Evolutionary conservation across 2,797 vertebrate genomes (phyloP).

Genomic region (Onychomys leucogaster): DNA sequence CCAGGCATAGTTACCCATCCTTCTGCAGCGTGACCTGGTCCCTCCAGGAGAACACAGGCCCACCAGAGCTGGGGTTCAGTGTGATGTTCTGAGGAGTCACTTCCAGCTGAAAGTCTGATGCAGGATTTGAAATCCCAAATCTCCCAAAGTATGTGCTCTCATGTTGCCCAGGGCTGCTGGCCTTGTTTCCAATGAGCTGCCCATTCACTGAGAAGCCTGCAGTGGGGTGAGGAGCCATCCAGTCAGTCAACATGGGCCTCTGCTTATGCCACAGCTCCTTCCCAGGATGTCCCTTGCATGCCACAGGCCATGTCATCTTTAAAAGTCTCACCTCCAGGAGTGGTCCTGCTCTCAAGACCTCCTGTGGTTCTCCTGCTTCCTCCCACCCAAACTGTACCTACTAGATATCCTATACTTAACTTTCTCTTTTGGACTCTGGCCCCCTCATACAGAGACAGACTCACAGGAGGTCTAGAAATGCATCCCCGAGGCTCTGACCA

Average conservation of each 20-base stretch:
- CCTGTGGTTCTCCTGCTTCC: neutral
- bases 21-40: constrained; percentile 87
- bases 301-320: neutral
- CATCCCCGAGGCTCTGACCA: neutral
- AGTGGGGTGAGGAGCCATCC: neutral
- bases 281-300: neutral
- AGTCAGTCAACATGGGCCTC: neutral
- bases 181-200: constrained; percentile 92
- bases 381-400: neutral
- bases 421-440: neutral
- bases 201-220: constrained; percentile 94
- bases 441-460: neutral
- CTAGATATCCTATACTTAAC: neutral
- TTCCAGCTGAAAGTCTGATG: constrained; percentile 89
- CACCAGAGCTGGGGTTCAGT: constrained; percentile 86
- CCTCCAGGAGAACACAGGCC: constrained; percentile 90
- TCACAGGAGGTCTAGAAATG: neutral
- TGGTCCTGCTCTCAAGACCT: neutral
- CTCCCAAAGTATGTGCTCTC: constrained; percentile 93
- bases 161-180: constrained; percentile 79
- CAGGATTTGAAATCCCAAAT: constrained; percentile 90
- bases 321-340: neutral
- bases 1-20: constrained; percentile 80
- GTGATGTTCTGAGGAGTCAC: constrained; percentile 91
- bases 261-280: neutral